Evolutionary conservation across 2,797 vertebrate species (phyloP).

Genomic region (Gambelia wislizenii): DNA sequence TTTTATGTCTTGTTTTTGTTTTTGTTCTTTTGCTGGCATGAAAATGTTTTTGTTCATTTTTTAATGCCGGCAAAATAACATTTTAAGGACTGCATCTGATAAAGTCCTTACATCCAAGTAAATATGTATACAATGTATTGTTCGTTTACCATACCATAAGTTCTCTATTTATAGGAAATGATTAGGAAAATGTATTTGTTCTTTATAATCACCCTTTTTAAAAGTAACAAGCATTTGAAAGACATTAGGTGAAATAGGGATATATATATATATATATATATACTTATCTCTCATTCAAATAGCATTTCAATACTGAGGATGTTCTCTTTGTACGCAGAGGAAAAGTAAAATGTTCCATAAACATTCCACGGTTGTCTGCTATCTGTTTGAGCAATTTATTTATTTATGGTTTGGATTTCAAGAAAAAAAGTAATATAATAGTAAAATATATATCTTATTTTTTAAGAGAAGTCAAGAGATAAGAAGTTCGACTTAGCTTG

Average conservation of each 20-base stretch:
- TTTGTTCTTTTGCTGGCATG: too few species aligned
- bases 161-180: not conserved
- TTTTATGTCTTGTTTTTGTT: too few species aligned
- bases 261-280: too few species aligned
- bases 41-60: too few species aligned
- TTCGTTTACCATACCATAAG: too few species aligned
- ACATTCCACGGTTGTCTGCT: constrained; percentile 29
- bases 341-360: constrained; percentile 53
- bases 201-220: not conserved
- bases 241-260: not conserved
- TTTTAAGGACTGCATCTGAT: too few species aligned
- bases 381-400: constrained; percentile 56
- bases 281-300: not conserved
- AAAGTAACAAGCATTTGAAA: not conserved
- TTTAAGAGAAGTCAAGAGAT: constrained; percentile 52
- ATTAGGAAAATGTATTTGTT: not conserved
- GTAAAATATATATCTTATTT: constrained; percentile 73
- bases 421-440: constrained; percentile 62
- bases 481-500: constrained; percentile 73
- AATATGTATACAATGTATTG: not conserved
- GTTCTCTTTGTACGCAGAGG: constrained; percentile 50
- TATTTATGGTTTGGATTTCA: constrained; percentile 64
- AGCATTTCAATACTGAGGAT: not conserved
- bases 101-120: not conserved
- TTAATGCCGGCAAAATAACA: too few species aligned